Conservation (phyloP, 2,888 invertebrate species). For the Hirudinaria manillensis region DNA sequence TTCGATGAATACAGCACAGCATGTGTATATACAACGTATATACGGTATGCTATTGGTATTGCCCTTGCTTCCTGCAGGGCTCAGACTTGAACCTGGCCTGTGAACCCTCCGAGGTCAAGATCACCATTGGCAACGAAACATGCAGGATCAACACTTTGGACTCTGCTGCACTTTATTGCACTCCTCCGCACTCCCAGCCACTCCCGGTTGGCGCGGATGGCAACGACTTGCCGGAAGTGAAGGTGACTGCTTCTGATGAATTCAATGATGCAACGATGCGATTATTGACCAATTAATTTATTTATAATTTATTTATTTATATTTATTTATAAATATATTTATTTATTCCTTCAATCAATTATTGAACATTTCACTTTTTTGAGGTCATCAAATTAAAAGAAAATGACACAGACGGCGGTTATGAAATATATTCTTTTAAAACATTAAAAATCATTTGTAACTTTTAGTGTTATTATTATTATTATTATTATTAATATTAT, state of each 20-base stretch:
- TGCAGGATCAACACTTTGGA: conserved; percentile 94
- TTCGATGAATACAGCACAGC: too few species aligned
- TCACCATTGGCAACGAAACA: conserved; percentile 79
- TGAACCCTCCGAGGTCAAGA: conserved; percentile 69
- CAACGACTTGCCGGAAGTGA: conserved; percentile 67
- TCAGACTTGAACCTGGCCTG: conserved; percentile 25
- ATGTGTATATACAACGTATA: too few species aligned
- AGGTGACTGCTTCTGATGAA: conserved; percentile 68
- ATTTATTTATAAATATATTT: background rate
- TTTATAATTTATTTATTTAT: too few species aligned
- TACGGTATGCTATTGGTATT: too few species aligned
- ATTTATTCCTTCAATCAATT: background rate
- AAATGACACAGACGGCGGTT: too few species aligned
- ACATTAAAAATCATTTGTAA: background rate
- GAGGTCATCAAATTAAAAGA: too few species aligned
- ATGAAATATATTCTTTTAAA: too few species aligned
- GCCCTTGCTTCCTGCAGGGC: background rate
- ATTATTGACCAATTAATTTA: background rate
- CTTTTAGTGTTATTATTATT: background rate
- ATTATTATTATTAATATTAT: background rate
- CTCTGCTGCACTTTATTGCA: conserved; percentile 82
- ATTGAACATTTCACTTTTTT: too few species aligned
- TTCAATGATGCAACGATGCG: background rate
- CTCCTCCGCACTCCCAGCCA: conserved; percentile 83
- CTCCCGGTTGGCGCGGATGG: conserved; percentile 60